phyloP scores from a whole-genome alignment of 2,888 invertebrate genomes.

The Troides aeacus region DNA sequence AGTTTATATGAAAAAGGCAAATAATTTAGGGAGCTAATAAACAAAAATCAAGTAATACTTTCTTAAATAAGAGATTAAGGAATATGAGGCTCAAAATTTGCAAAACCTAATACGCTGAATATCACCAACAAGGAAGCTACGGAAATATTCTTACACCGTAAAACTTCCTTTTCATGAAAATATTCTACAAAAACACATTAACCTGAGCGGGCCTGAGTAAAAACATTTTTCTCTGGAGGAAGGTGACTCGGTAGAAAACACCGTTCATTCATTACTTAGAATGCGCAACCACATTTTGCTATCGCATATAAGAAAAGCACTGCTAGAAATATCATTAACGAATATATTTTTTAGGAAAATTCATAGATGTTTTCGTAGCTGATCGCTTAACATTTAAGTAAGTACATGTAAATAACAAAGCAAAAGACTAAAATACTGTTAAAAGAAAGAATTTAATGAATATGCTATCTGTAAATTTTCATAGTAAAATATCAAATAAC shows the following conservation, averaged over 20 bases:
- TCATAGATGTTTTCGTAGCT: not conserved
- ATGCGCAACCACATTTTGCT: slow-evolving; percentile 4
- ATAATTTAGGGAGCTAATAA: not conserved
- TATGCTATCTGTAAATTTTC: no score
- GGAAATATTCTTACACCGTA: not conserved
- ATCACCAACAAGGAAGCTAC: not conserved
- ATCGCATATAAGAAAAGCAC: slow-evolving; percentile 1
- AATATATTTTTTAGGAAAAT: not conserved
- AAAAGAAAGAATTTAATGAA: no score
- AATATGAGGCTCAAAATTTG: not conserved
- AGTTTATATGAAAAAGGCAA: not conserved
- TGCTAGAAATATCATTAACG: not conserved
- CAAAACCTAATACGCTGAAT: not conserved
- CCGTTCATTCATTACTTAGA: slow-evolving; percentile 26
- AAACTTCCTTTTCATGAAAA: slow-evolving; percentile 10
- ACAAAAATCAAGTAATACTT: not conserved
- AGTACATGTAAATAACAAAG: no score
- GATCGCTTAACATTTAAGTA: not conserved
- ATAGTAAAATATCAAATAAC: no score
- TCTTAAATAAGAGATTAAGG: not conserved
- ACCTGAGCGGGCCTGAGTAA: slow-evolving; percentile 19
- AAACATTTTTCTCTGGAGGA: slow-evolving; percentile 30
- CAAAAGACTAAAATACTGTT: no score
- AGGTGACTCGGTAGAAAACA: slow-evolving; percentile 30
- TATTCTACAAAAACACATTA: slow-evolving; percentile 31